Conservation (phyloP, 2,113 vertebrate species). For the Maccullochella peelii region DNA sequence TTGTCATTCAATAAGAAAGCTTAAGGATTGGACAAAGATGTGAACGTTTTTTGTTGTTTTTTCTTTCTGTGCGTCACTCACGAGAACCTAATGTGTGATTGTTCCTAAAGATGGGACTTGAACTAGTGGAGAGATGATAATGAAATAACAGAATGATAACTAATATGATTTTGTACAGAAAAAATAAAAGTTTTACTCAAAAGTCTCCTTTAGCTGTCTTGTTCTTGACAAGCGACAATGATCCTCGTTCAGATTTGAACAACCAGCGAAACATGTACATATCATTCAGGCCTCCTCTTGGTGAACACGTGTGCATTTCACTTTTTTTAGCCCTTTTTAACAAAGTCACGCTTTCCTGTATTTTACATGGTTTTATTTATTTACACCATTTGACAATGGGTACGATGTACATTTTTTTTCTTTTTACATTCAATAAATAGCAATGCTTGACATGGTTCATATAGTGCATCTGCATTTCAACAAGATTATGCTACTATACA, state of each 20-base stretch:
- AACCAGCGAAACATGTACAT: neutral
- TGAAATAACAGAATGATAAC: constrained; percentile 69
- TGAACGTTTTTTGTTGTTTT: constrained; percentile 56
- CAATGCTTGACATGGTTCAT: neutral
- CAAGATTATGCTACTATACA: constrained; percentile 8
- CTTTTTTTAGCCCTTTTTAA: no score
- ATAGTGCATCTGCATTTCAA: constrained; percentile 36
- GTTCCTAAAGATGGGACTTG: constrained; percentile 52
- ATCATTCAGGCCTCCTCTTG: neutral
- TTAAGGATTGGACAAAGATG: constrained; percentile 71
- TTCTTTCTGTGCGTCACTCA: constrained; percentile 51
- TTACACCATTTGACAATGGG: constrained; percentile 6
- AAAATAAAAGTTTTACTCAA: constrained; percentile 79
- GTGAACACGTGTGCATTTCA: neutral
- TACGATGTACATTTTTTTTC: neutral
- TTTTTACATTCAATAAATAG: constrained; percentile 18
- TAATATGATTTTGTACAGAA: constrained; percentile 84
- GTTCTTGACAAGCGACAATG: neutral
- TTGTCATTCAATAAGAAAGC: constrained; percentile 22
- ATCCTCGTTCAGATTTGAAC: neutral
- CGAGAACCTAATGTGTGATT: constrained; percentile 56
- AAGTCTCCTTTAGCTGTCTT: constrained; percentile 17
- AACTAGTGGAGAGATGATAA: constrained; percentile 49
- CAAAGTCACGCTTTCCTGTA: neutral
- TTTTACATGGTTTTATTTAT: constrained; percentile 17